phyloP scores from a whole-genome alignment of 2,113 vertebrate genomes.

The Rhinopomastus cyanomelas region DNA sequence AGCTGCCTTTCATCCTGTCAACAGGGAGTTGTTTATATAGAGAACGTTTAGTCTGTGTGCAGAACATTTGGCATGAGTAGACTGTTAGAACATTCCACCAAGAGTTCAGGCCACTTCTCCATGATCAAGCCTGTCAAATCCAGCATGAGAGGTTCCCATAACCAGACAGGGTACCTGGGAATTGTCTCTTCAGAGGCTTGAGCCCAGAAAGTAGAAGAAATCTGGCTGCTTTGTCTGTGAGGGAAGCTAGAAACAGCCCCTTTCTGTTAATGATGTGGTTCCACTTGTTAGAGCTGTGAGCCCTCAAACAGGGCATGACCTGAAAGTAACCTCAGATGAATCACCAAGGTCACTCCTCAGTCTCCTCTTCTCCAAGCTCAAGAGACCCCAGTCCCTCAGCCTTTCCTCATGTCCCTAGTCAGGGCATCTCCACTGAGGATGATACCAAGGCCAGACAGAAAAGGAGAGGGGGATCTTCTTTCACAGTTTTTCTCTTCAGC shows the following conservation, averaged over 20 bases:
- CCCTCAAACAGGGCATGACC: not conserved
- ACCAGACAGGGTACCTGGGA: not conserved
- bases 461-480: not conserved
- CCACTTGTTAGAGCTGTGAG: not conserved
- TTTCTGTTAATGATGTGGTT: not conserved
- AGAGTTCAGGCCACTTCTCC: not conserved
- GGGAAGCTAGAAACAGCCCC: not conserved
- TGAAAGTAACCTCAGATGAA: not conserved
- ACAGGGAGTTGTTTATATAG: slow-evolving; percentile 6
- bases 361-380: too few species aligned
- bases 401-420: not conserved
- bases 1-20: slow-evolving; percentile 8
- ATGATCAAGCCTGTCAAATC: not conserved
- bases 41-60: too few species aligned
- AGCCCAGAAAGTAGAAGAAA: not conserved
- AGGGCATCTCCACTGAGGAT: not conserved
- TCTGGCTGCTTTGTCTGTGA: not conserved
- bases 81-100: too few species aligned
- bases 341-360: too few species aligned
- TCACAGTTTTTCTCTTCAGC: not conserved
- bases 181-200: not conserved
- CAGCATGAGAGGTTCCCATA: not conserved
- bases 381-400: too few species aligned
- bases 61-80: too few species aligned
- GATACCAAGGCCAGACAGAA: not conserved